phyloP scores from a whole-genome alignment of 2,888 invertebrate species.

The Phasia obesa region DNA sequence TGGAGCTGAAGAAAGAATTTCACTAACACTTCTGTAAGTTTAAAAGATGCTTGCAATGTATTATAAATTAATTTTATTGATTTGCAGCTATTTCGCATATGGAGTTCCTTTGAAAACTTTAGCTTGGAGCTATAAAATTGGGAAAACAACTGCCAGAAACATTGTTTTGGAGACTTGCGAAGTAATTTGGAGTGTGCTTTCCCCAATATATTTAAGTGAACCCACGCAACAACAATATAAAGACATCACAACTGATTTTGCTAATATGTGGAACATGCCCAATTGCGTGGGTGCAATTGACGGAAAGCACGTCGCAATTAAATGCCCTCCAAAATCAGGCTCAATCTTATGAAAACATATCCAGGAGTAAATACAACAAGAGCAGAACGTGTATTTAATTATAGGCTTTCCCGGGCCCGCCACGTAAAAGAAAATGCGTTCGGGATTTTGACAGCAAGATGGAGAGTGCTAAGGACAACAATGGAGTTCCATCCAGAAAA shows the following conservation, averaged over 20 bases:
- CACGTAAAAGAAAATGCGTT: not conserved
- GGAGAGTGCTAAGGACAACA: not conserved
- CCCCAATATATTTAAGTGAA: not conserved
- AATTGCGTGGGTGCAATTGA: not conserved
- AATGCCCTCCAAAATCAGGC: too few species aligned
- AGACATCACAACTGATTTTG: not conserved
- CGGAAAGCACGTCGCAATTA: too few species aligned
- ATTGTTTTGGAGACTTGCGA: not conserved
- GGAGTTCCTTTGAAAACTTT: too few species aligned
- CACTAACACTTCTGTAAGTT: too few species aligned
- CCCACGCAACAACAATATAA: not conserved
- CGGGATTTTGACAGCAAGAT: not conserved
- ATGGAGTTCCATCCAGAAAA: not conserved
- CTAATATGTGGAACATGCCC: not conserved
- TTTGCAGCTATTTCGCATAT: too few species aligned
- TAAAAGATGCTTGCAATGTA: too few species aligned
- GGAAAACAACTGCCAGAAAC: not conserved
- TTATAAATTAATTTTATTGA: too few species aligned
- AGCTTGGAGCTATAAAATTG: not conserved
- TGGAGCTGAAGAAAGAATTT: too few species aligned
- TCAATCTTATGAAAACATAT: not conserved
- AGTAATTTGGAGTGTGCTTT: not conserved
- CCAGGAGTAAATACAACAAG: not conserved
- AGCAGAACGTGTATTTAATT: constrained; percentile 1
- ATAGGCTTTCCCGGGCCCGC: not conserved